Base-by-base conservation (phyloP, 2,888 invertebrate genomes). In the Macrosoma leucophasiata region DNA sequence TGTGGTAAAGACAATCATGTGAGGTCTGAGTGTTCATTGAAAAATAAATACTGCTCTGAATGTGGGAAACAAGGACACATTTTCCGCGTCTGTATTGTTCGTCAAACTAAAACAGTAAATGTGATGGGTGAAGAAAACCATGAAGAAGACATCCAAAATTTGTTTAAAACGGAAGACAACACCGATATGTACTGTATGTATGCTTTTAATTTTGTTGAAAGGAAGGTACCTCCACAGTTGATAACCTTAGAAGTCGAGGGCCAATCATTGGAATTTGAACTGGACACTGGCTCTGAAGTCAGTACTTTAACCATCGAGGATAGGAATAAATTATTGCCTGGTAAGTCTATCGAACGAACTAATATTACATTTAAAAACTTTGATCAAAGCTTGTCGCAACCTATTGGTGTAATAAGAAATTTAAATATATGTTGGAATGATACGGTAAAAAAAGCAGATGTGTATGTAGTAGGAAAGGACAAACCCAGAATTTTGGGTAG, bases 251-350 rank as follows among this genome's bases (percentile, higher is more conserved):
- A 10, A 4, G 22, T 38, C 2, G 21, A 33, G 8, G 29, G 25
- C 5, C 2, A 17, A 15, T 2, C 6, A 6, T n/a, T 38, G 11
- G 26, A 21, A 11, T 34, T 39, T 23, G 18, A 39, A 13, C 9
- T 39, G 9, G 39, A 39, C 14, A 33, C 39, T 10, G 39, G 39
- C 3, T 23, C 38, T 7, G 38, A 38, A 18, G 30, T 33, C 3
- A 38, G 22, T 8, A 14, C 15, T 4, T 17, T 36, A 9, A 4
- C 36, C 7, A 2, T 31, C 9, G 8, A 31, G n/a, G 22, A 33
- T 30, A 22, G 26, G 30, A 23, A 19, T 4, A 14, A 17, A 11
- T 27, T 25, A 7, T 30, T 29, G 4, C 24, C 19, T n/a, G n/a
- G 7, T 11, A 24, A 15, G 18, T 10, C n/a, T 4, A 29, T 29